phyloP scores from a whole-genome alignment of 2,888 invertebrate genomes.

The Norana najaformis region DNA sequence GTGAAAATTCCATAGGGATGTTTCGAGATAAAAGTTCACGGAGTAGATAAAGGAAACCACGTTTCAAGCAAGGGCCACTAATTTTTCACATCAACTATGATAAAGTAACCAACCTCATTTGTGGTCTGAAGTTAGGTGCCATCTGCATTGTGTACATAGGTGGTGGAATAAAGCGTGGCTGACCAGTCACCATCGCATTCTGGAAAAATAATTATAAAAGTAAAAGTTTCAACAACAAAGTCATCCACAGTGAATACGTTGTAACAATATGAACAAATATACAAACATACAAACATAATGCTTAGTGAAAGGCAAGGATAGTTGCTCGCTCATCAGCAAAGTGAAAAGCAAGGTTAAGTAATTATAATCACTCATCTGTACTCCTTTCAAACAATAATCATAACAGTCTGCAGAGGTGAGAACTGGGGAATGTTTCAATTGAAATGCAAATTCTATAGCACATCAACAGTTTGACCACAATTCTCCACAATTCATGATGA shows the following conservation, averaged over 20 bases:
- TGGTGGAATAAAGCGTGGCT: conserved; percentile 36
- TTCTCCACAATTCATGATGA: no score
- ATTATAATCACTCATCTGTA: neutral
- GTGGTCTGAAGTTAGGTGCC: conserved; percentile 43
- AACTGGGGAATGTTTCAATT: conserved; percentile 1
- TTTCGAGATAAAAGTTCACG: no score
- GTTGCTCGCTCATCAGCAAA: neutral
- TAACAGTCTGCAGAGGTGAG: neutral
- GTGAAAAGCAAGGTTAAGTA: neutral
- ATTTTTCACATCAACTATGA: neutral
- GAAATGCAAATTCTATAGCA: neutral
- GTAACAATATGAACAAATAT: conserved; percentile 17
- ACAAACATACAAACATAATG: conserved; percentile 23
- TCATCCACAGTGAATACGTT: neutral
- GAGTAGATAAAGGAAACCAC: neutral
- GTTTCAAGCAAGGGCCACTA: no score
- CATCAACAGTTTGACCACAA: no score
- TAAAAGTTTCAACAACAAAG: neutral
- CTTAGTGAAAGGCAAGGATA: neutral
- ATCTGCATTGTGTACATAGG: conserved; percentile 49
- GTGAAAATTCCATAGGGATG: neutral
- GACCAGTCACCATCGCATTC: conserved; percentile 1
- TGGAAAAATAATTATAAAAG: neutral
- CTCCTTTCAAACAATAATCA: neutral
- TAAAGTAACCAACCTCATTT: conserved; percentile 34